Base-by-base conservation (phyloP, 2,797 vertebrate species). In the Acipenser ruthenus region DNA sequence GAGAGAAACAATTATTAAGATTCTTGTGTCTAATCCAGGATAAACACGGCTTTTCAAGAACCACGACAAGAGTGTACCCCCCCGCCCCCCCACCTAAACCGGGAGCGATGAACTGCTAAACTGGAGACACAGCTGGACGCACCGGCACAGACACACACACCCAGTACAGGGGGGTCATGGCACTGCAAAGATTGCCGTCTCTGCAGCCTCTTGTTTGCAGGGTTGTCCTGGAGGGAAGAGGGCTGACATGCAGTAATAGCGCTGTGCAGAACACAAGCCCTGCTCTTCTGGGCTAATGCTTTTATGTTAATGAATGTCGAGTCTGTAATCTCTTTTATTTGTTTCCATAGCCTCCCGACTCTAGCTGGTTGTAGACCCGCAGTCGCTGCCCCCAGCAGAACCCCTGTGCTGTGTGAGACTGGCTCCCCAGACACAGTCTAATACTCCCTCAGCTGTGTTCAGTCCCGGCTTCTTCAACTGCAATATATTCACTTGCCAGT, bases 1-100 rank as follows among this genome's bases (percentile, higher is more conserved):
- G 86, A 85, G 84, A 89, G 89, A 89, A 91, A 91, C 89, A 91
- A 91, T 91, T 91, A 91, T 90, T 91, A 91, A 90, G 88, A 90
- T 90, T 89, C 89, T 89, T 88, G 88, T 90, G 89, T 91, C 87
- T 91, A 91, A 91, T 90, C 89, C 89, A 86, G 89, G 89, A 91
- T 91, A 91, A 90, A 91, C 89, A 89, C 87, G 90, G 88, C 89
- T 90, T 90, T 88, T 87, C 87, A 90, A 90, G 87, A 91, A 91
- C 89, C 90, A 90, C 89, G 87, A 84, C 71, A 59, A 86, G 82
- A 83, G 82, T 81, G 75, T 48, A 10, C 60, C 2, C 67, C 68
- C 70, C 70, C 23, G 1, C 49, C 67, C 68, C 70, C 70, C 49
- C 67, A 69, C 67, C 82, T 87, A 86, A 75, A 87, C 83, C 86